Conservation (phyloP, 35 echinoderm and acorn worm species). For the Stichopus chloronotus region DNA sequence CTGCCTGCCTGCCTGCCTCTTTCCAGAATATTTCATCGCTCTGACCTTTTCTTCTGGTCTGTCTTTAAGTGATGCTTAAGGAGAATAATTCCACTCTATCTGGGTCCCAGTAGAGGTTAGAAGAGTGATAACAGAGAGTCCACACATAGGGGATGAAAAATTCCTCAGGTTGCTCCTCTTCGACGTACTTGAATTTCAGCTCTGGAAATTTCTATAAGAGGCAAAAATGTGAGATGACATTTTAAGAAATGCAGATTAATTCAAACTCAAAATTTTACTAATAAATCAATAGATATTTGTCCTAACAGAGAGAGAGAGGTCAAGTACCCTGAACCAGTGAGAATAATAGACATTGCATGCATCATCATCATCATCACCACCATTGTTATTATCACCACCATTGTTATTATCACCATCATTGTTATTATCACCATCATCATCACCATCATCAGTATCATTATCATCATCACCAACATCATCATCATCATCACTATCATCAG, state of each 20-base stretch:
- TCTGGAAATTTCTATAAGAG: slow-evolving; percentile 95
- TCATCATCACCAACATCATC: not conserved
- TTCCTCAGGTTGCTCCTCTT: slow-evolving; percentile 97
- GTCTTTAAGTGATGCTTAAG: not conserved
- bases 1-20: not conserved
- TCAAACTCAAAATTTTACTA: too few species aligned
- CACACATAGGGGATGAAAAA: slow-evolving; percentile 99
- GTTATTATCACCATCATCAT: not conserved
- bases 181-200: slow-evolving; percentile 97
- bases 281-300: too few species aligned
- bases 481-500: not conserved
- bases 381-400: not conserved
- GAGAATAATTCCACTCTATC: slow-evolving; percentile 96
- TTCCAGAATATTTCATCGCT: not conserved
- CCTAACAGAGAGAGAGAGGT: too few species aligned
- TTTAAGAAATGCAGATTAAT: too few species aligned
- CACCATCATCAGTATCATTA: not conserved
- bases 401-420: not conserved
- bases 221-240: not conserved
- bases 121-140: slow-evolving; percentile 98
- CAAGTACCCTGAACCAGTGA: too few species aligned
- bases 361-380: too few species aligned
- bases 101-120: slow-evolving; percentile 97
- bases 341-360: too few species aligned
- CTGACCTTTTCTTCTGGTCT: too few species aligned